These are phyloP conservation scores for Python bivittatus DNA, from an alignment of 2,113 vertebrate species.

Conservation along the genomic window DNA sequence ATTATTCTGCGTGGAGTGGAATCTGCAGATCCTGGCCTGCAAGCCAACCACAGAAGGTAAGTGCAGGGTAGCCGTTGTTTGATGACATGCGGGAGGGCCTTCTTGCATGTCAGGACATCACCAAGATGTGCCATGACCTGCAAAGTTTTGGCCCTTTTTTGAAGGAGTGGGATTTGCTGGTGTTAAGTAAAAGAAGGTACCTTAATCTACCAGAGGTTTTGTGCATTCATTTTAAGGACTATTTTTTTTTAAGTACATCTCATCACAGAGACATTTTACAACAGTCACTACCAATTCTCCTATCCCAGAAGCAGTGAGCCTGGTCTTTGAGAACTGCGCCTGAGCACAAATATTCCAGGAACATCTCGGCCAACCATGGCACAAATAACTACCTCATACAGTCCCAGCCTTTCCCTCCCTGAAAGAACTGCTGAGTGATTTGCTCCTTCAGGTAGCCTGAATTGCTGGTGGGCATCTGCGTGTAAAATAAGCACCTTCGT, in stretches of 20 bases:
- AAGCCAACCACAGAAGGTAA: neutral
- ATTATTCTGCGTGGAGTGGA: neutral
- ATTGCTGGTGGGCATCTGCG: conserved; percentile 37
- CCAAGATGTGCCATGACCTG: neutral
- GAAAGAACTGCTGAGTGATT: conserved; percentile 45
- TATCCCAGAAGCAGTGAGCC: neutral
- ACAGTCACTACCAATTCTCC: neutral
- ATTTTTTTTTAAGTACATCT: neutral
- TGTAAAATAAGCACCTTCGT: conserved; percentile 55
- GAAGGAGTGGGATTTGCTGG: neutral
- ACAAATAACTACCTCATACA: conserved; percentile 34
- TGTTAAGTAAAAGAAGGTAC: neutral
- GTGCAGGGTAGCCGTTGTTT: neutral
- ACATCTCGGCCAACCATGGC: conserved; percentile 34
- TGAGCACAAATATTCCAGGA: conserved; percentile 14
- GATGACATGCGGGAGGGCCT: neutral
- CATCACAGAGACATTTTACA: neutral
- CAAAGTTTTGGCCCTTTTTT: neutral
- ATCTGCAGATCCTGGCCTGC: neutral
- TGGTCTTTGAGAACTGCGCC: neutral
- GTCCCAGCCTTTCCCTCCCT: conserved; percentile 46
- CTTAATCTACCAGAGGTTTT: neutral
- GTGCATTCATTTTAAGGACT: neutral
- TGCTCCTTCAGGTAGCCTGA: conserved; percentile 60
- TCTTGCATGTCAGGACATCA: neutral